These are phyloP conservation scores for Motacilla alba DNA, from an alignment of 2,113 vertebrate species.

Conservation along the genomic window DNA sequence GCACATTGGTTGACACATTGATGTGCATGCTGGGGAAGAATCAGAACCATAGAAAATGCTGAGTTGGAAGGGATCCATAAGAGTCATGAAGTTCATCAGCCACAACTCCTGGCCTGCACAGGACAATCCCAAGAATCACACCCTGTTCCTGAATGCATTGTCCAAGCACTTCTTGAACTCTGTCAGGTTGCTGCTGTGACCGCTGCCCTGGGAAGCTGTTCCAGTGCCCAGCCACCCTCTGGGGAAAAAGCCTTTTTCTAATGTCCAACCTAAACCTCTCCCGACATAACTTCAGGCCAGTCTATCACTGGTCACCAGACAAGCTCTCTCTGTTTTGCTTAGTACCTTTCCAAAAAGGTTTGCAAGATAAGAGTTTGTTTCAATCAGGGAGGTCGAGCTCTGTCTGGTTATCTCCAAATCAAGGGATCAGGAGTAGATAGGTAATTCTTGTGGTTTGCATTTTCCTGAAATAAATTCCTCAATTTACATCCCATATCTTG, in stretches of 20 bases:
- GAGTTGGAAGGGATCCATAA: not conserved
- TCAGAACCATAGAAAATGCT: not conserved
- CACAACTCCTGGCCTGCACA: not conserved
- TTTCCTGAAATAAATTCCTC: not conserved
- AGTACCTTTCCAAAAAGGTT: not conserved
- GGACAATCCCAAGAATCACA: not conserved
- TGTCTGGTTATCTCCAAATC: not conserved
- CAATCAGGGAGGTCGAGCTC: not conserved
- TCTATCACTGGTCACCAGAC: not conserved
- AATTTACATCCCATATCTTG: not conserved
- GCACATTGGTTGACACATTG: not conserved
- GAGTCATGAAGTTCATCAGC: not conserved
- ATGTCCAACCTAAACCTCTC: not conserved
- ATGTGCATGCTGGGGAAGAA: not conserved
- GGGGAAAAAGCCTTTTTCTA: accelerated
- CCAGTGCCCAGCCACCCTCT: accelerated
- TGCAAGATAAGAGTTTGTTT: not conserved
- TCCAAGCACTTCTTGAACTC: not conserved
- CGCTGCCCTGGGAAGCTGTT: not conserved
- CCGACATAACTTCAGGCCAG: not conserved
- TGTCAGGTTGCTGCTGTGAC: not conserved
- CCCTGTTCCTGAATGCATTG: not conserved
- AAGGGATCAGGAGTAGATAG: not conserved
- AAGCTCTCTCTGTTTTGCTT: not conserved
- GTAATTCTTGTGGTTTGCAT: not conserved